Percentiles rank a stretch among this genome's conserved stretches.
phyloP scores from a whole-genome alignment of 2,797 vertebrate species.

The Spinibarbus caldwelli region DNA sequence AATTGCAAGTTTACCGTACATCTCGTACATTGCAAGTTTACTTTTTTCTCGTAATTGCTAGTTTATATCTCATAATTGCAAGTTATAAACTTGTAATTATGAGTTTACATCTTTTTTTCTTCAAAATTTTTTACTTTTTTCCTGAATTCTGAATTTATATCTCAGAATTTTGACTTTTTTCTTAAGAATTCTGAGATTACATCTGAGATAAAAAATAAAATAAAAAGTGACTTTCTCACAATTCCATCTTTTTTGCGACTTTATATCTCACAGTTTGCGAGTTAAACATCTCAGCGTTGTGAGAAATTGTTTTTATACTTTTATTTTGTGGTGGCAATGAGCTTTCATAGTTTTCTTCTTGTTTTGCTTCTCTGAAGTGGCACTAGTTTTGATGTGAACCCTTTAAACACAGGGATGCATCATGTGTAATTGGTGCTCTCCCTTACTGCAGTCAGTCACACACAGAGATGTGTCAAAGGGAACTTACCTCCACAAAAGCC shows the following conservation, averaged over 20 bases:
- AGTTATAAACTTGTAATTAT: too few relatives aligned
- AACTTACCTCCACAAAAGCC: conserved; percentile 62
- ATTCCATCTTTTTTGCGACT: not conserved
- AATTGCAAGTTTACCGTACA: too few relatives aligned
- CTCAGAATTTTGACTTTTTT: too few relatives aligned
- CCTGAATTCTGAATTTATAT: too few relatives aligned
- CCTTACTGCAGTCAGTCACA: conserved; percentile 27
- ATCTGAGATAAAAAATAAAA: not conserved
- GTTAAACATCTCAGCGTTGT: not conserved
- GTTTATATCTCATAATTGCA: too few relatives aligned
- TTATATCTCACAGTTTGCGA: not conserved
- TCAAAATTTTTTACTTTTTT: too few relatives aligned
- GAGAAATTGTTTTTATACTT: not conserved
- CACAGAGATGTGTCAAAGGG: conserved; percentile 43
- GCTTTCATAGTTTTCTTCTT: not conserved
- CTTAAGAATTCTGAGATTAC: not conserved
- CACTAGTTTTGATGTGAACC: conserved; percentile 23
- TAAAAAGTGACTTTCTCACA: not conserved
- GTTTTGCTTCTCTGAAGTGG: not conserved
- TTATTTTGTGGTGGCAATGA: not conserved
- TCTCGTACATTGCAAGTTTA: too few relatives aligned
- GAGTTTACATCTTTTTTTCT: not conserved
- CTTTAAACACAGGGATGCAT: conserved; percentile 45
- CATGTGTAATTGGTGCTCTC: conserved; percentile 30
- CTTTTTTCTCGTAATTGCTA: too few relatives aligned